phyloP scores from a whole-genome alignment of 2,888 invertebrate species.

The Xylophagus ater region DNA sequence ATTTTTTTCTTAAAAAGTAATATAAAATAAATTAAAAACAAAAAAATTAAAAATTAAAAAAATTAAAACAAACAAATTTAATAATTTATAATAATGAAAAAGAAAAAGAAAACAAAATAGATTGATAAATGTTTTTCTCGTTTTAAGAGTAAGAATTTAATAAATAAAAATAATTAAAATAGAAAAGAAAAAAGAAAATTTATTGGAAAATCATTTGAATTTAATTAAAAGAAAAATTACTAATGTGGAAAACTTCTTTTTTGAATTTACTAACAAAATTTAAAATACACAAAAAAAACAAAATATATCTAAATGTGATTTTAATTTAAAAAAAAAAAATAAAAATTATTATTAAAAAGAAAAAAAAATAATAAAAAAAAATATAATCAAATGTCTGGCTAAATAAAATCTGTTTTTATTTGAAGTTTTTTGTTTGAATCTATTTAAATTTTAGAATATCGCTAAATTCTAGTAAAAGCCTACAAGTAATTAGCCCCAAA shows the following conservation, averaged over 20 bases:
- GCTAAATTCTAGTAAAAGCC: too few relatives aligned
- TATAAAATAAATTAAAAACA: slow-evolving; percentile 7
- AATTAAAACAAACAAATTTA: slow-evolving; percentile 13
- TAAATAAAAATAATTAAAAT: slow-evolving; percentile 17
- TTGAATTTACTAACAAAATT: too few relatives aligned
- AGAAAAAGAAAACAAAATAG: slow-evolving; percentile 4
- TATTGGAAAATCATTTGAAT: too few relatives aligned
- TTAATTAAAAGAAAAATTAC: slow-evolving; percentile 2
- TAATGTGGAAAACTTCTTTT: too few relatives aligned
- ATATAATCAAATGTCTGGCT: too few relatives aligned
- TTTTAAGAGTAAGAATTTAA: slow-evolving; percentile 17
- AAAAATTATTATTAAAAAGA: too few relatives aligned
- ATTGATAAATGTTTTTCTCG: slow-evolving; percentile 9
- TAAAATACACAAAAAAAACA: background rate
- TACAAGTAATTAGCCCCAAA: too few relatives aligned
- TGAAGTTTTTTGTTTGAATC: too few relatives aligned
- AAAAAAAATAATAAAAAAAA: too few relatives aligned
- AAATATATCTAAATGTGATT: slow-evolving; percentile 1
- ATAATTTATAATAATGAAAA: slow-evolving; percentile 14
- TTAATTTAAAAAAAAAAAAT: background rate
- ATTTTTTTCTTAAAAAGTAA: too few relatives aligned
- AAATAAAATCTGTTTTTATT: too few relatives aligned
- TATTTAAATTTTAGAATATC: too few relatives aligned
- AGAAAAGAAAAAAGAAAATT: slow-evolving; percentile 7
- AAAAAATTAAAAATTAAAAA: slow-evolving; percentile 12